Evolutionary conservation across 2,113 vertebrate species (phyloP).

Genomic region (Sceloporus tristichus): DNA sequence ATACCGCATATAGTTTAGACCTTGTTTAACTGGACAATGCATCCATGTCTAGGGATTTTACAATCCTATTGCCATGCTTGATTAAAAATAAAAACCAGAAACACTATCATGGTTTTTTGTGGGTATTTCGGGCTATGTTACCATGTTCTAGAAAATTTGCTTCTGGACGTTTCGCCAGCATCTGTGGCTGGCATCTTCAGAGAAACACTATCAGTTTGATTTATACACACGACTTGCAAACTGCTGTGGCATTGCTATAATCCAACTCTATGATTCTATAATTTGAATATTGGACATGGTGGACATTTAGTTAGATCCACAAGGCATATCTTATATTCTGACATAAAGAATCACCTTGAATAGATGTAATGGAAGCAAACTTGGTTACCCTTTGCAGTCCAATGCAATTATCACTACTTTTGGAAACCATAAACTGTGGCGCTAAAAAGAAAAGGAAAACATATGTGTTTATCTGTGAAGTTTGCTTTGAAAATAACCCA

Average conservation of each 20-base stretch:
- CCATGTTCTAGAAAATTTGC: no score
- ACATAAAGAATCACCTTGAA: constrained; percentile 5
- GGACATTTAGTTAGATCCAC: no score
- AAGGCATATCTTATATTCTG: neutral
- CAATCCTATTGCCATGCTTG: neutral
- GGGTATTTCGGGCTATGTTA: no score
- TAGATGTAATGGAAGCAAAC: constrained; percentile 6
- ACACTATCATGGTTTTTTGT: no score
- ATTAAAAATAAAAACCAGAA: neutral
- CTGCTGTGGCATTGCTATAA: neutral
- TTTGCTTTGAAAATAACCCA: constrained; percentile 47
- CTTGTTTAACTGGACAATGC: no score
- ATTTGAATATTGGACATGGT: neutral
- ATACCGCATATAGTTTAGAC: no score
- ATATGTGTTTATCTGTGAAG: constrained; percentile 25
- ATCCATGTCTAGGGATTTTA: neutral
- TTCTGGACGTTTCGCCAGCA: no score
- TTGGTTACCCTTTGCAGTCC: constrained; percentile 7
- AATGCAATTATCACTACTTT: constrained; percentile 16
- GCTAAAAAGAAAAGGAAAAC: constrained; percentile 19
- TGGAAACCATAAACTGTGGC: constrained; percentile 6
- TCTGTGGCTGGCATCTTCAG: no score
- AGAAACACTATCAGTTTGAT: neutral
- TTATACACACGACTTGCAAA: neutral
- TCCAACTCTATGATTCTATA: no score